Evolutionary conservation across 2,888 invertebrate genomes (phyloP).

Genomic region (Platycnemis pennipes): DNA sequence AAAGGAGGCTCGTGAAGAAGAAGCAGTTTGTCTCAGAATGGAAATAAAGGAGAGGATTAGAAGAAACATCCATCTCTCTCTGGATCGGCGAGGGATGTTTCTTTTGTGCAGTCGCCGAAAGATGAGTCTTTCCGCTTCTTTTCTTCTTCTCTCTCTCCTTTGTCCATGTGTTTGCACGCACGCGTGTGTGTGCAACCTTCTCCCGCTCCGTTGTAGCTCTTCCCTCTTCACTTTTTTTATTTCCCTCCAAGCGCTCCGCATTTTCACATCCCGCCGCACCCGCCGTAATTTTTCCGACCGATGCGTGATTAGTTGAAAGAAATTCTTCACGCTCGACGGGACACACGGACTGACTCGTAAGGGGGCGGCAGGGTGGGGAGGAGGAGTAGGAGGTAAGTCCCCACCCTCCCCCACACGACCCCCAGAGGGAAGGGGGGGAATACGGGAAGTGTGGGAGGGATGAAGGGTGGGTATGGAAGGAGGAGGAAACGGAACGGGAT

Average conservation of each 20-base stretch:
- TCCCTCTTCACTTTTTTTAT: slow-evolving; percentile 22
- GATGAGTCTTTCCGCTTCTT: neutral
- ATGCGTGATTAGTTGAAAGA: slow-evolving; percentile 65
- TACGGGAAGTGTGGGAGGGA: neutral
- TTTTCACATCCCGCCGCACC: slow-evolving; percentile 63
- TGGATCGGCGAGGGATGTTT: neutral
- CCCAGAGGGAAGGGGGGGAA: neutral
- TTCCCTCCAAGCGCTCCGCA: neutral
- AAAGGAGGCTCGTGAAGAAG: too few relatives aligned
- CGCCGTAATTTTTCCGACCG: slow-evolving; percentile 61
- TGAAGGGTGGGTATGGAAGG: neutral
- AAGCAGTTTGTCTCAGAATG: neutral
- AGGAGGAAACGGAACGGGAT: neutral
- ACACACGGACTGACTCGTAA: neutral
- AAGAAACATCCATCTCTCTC: slow-evolving; percentile 29
- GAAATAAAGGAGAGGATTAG: slow-evolving; percentile 4
- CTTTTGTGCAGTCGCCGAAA: neutral
- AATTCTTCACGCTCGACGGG: slow-evolving; percentile 64
- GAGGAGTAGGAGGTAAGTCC: neutral
- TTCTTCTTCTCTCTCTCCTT: neutral
- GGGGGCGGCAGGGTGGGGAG: neutral
- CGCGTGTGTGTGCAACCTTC: neutral
- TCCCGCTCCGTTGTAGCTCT: neutral
- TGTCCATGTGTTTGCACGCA: neutral
- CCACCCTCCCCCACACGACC: neutral